A percentile compares a stretch with the other conserved stretches of the same genome.
These are phyloP conservation scores for Caenorhabditis zanzibari DNA, from an alignment of 2,888 invertebrate genomes.

Conservation along the genomic window DNA sequence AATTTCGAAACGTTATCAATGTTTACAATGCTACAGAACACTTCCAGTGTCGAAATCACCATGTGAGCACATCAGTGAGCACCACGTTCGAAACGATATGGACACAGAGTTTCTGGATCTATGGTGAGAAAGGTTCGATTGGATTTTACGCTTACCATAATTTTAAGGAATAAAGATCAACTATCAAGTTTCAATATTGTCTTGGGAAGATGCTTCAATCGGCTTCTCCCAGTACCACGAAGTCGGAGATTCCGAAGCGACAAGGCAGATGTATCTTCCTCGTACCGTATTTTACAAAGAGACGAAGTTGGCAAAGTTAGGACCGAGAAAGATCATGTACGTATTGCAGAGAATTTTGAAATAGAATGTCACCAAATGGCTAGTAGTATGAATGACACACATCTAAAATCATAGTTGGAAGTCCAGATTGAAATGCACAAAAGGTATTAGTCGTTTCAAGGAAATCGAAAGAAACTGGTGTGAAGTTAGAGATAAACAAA, in stretches of 20 bases:
- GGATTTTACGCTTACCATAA: background rate
- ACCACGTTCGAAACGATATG: background rate
- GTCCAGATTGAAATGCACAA: background rate
- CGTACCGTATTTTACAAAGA: constrained; percentile 39
- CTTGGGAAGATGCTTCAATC: constrained; percentile 38
- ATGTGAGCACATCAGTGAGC: constrained; percentile 53
- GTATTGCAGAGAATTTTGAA: background rate
- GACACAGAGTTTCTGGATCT: constrained; percentile 45
- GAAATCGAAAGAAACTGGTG: constrained; percentile 33
- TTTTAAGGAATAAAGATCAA: constrained; percentile 38
- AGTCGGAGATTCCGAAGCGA: constrained; percentile 28
- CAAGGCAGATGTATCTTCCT: background rate
- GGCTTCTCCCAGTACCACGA: constrained; percentile 53
- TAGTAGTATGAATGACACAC: background rate
- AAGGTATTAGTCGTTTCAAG: constrained; percentile 24
- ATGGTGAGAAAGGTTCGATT: constrained; percentile 20
- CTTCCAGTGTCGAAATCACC: constrained; percentile 53
- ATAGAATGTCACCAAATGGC: no score
- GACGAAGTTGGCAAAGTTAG: constrained; percentile 15
- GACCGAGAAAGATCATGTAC: constrained; percentile 3
- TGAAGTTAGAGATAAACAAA: constrained; percentile 28
- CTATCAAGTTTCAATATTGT: constrained; percentile 16
- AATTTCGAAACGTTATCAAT: constrained; percentile 44
- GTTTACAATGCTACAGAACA: constrained; percentile 11
- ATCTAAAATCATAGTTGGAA: background rate